Evolutionary conservation across 2,113 vertebrate genomes (phyloP).

Genomic region (Plectropomus leopardus): DNA sequence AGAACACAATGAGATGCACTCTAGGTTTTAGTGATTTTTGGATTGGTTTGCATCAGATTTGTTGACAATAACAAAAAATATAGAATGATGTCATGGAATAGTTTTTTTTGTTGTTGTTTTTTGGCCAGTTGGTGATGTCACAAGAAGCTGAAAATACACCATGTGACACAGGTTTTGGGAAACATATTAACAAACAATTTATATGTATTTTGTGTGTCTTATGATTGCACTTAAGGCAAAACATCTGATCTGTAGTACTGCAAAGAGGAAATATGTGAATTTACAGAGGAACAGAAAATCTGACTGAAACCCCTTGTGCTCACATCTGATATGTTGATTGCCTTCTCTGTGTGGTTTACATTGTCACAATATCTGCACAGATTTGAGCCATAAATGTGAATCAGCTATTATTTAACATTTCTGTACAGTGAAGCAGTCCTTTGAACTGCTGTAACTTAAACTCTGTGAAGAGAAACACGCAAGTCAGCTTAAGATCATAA

Average conservation of each 20-base stretch:
- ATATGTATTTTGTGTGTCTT: background rate
- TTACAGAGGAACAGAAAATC: conserved; percentile 16
- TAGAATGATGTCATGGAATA: too few relatives aligned
- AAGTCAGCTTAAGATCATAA: conserved; percentile 37
- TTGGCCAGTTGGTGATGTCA: too few relatives aligned
- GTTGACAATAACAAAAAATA: too few relatives aligned
- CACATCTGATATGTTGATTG: background rate
- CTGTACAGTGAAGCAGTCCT: background rate
- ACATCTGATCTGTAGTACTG: background rate
- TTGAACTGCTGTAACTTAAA: conserved; percentile 34
- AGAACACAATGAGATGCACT: too few relatives aligned
- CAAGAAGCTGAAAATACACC: too few relatives aligned
- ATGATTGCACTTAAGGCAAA: background rate
- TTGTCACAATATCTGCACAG: conserved; percentile 4
- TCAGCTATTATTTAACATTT: background rate
- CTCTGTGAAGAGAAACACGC: background rate
- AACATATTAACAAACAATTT: too few relatives aligned
- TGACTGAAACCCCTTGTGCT: background rate
- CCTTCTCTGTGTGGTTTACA: conserved; percentile 6
- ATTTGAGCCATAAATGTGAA: conserved; percentile 15
- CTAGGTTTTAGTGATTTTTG: too few relatives aligned
- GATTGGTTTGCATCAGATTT: too few relatives aligned
- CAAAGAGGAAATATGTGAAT: background rate
- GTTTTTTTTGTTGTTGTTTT: too few relatives aligned
- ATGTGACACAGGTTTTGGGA: too few relatives aligned